phyloP scores from a whole-genome alignment of 2,797 vertebrate genomes.

The Parambassis ranga region DNA sequence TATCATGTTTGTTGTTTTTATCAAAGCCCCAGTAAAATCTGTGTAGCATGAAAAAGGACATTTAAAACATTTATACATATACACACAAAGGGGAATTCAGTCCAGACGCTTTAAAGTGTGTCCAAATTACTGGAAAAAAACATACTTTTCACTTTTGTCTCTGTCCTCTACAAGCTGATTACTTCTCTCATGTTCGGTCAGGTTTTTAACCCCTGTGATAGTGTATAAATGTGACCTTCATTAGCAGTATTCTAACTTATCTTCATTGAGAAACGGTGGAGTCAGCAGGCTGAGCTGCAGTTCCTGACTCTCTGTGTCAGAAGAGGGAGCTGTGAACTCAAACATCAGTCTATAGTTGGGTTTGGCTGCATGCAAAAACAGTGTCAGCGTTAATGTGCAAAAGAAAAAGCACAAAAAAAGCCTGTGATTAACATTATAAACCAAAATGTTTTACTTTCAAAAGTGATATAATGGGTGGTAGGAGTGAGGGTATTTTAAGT shows the following conservation, averaged over 20 bases:
- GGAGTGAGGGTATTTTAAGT: too few relatives aligned
- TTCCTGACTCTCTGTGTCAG: conserved; percentile 47
- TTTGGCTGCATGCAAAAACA: background rate
- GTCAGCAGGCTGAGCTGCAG: background rate
- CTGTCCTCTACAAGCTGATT: background rate
- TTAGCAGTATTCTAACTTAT: background rate
- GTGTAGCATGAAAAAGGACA: background rate
- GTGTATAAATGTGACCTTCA: too few relatives aligned
- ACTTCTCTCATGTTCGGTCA: background rate
- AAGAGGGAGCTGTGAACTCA: conserved; percentile 71
- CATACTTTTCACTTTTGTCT: background rate
- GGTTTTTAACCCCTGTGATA: too few relatives aligned
- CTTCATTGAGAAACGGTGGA: background rate
- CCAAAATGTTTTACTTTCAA: too few relatives aligned
- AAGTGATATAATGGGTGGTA: too few relatives aligned
- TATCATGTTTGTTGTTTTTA: background rate
- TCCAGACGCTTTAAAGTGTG: background rate
- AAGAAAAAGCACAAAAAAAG: too few relatives aligned
- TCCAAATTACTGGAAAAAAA: fast-evolving
- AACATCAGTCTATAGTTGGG: background rate
- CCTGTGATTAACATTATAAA: background rate
- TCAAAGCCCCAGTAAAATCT: background rate
- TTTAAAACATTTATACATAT: conserved; percentile 11
- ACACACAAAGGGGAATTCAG: background rate
- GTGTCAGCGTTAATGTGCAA: background rate